Base-by-base conservation (phyloP, 2,113 vertebrate species). In the Salvelinus fontinalis region DNA sequence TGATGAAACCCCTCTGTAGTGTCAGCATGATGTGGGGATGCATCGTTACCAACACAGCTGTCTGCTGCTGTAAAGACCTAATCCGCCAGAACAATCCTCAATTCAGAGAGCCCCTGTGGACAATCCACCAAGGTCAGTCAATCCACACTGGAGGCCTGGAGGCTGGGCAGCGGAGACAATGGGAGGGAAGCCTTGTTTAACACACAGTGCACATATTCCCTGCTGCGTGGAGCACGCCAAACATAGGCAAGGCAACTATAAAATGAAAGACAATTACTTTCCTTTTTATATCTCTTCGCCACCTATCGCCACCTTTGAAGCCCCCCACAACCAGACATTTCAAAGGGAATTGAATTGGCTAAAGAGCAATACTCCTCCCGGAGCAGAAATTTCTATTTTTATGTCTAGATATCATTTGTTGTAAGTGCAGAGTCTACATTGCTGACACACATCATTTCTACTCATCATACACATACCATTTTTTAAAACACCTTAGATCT, bases 241-340 rank as follows among this genome's bases (percentile, higher is more conserved):
- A 22, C 29, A 65, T 2, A 27, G 70, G 73, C 64, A 71, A 84
- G 77, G 77, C 57, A 31, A 51, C 69, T 72, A 75, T 71, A 76
- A 51, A 73, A 51, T 78, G 75, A 76, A 65, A 74, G 60, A 75
- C 75, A 84, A 89, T 81, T n/a, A 72, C 73, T 65, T 75, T 49
- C 64, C 39, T 44, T 44, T 44, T 44, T 44, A 44, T 44, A 79
- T 82, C 78, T 3, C 57, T 59, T 8, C 26, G 26, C 26, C 26
- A 26, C 26, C 26, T 26, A 26, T 26, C 26, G 49, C 4, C n/a
- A 39, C 5, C 66, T 85, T 86, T 83, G 70, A 83, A 85, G 79
- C 20, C 65, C 70, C 73, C 54, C 51, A 51, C 49, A 73, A 76
- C 66, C 67, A 78, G 59, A 67, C 44, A 27, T 70, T 79, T 82